phyloP scores from a whole-genome alignment of 2,797 vertebrate species.

The Synaphobranchus kaupii region DNA sequence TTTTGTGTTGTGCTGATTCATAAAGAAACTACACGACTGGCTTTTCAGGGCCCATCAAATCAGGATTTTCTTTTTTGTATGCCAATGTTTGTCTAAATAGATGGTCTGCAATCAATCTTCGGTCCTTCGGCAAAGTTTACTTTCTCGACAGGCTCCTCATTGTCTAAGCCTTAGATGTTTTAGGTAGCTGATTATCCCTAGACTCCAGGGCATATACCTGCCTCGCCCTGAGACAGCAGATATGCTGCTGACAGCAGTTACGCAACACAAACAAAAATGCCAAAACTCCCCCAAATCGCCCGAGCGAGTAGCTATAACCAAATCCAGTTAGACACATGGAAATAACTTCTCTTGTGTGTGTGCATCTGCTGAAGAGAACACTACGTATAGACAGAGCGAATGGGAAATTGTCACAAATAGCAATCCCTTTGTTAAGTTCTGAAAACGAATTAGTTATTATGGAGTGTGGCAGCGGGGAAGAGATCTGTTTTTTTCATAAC shows the following conservation, averaged over 20 bases:
- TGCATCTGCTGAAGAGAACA: background rate
- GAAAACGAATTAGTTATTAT: background rate
- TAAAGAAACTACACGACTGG: constrained; percentile 57
- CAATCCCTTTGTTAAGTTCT: background rate
- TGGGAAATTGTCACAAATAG: background rate
- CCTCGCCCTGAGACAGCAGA: constrained; percentile 60
- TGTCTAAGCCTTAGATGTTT: constrained; percentile 69
- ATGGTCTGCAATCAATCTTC: constrained; percentile 77
- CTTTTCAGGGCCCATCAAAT: constrained; percentile 68
- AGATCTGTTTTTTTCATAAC: constrained; percentile 52
- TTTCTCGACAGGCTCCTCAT: constrained; percentile 69
- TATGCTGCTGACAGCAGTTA: constrained; percentile 38
- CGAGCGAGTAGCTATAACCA: background rate
- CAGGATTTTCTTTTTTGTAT: constrained; percentile 69
- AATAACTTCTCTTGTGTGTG: background rate
- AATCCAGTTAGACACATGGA: background rate
- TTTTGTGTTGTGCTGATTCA: constrained; percentile 67
- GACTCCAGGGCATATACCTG: constrained; percentile 58
- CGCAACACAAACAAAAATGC: constrained; percentile 55
- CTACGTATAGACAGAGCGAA: constrained; percentile 22
- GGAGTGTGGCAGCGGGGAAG: constrained; percentile 34
- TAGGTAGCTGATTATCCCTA: constrained; percentile 66
- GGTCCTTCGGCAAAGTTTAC: constrained; percentile 66
- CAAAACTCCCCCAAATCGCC: background rate
- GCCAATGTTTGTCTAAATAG: constrained; percentile 76